These are phyloP conservation scores for Pimephales promelas DNA, from an alignment of 2,113 vertebrate genomes.

Conservation along the genomic window DNA sequence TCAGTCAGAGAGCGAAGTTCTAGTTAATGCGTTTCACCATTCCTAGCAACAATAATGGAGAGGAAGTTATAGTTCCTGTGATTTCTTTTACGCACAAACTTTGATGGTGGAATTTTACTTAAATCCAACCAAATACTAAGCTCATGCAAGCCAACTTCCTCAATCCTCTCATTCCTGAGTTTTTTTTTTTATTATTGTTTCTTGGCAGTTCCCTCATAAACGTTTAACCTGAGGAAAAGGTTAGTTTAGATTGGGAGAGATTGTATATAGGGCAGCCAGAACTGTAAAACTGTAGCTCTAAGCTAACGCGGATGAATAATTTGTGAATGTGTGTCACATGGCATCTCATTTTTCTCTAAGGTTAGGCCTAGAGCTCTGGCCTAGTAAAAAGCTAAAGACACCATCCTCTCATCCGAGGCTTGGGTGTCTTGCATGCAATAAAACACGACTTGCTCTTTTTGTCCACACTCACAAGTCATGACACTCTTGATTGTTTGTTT, in stretches of 20 bases:
- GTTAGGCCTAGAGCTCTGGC: slow-evolving; percentile 15
- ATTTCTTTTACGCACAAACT: neutral
- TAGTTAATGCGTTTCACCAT: neutral
- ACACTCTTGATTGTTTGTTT: neutral
- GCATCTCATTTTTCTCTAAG: slow-evolving; percentile 22
- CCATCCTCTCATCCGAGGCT: neutral
- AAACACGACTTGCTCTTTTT: neutral
- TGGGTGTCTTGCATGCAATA: neutral
- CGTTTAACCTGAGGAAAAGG: slow-evolving; percentile 19
- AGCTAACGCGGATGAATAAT: slow-evolving; percentile 52
- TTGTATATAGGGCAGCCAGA: slow-evolving; percentile 43
- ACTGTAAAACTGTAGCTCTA: slow-evolving; percentile 22
- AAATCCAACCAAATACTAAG: neutral
- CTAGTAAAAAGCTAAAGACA: slow-evolving; percentile 24
- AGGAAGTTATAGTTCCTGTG: slow-evolving; percentile 5
- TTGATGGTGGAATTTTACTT: neutral
- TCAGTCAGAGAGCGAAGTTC: neutral
- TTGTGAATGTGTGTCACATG: slow-evolving; percentile 50
- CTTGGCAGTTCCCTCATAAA: neutral
- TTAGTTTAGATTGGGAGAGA: slow-evolving; percentile 1
- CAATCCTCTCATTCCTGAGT: slow-evolving; percentile 16
- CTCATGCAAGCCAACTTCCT: neutral
- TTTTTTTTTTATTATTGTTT: neutral
- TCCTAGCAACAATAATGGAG: neutral
- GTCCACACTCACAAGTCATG: neutral